These are phyloP conservation scores for Oreochromis tanganicae DNA, from an alignment of 2,113 vertebrate genomes.

Conservation along the genomic window DNA sequence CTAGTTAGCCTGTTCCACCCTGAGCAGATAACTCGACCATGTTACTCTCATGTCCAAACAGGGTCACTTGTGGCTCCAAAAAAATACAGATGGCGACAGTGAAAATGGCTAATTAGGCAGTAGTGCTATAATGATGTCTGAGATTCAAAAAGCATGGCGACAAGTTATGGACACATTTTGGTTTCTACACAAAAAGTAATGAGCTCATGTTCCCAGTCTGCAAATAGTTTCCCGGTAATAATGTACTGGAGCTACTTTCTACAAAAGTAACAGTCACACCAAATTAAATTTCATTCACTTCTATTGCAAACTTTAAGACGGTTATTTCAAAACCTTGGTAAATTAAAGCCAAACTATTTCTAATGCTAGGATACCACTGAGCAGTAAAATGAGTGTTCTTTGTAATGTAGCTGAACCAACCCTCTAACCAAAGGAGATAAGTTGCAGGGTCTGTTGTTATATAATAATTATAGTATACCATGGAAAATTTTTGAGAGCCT, in stretches of 20 bases:
- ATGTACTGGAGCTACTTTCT: neutral
- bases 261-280: neutral
- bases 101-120: neutral
- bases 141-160: neutral
- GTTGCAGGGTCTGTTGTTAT: neutral
- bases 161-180: neutral
- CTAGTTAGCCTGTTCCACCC: neutral
- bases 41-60: neutral
- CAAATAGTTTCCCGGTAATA: neutral
- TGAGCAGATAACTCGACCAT: neutral
- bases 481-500: neutral
- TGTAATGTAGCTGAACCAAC: neutral
- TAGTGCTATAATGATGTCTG: neutral
- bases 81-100: neutral
- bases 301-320: neutral
- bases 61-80: neutral
- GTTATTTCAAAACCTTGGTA: neutral
- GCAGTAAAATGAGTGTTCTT: neutral
- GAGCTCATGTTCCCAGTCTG: neutral
- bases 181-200: neutral
- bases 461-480: constrained; percentile 6
- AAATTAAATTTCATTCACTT: neutral
- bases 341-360: neutral
- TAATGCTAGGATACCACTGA: neutral
- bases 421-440: neutral